These are phyloP conservation scores for Salvelinus namaycush DNA, from an alignment of 2,113 vertebrate genomes.

Conservation along the genomic window DNA sequence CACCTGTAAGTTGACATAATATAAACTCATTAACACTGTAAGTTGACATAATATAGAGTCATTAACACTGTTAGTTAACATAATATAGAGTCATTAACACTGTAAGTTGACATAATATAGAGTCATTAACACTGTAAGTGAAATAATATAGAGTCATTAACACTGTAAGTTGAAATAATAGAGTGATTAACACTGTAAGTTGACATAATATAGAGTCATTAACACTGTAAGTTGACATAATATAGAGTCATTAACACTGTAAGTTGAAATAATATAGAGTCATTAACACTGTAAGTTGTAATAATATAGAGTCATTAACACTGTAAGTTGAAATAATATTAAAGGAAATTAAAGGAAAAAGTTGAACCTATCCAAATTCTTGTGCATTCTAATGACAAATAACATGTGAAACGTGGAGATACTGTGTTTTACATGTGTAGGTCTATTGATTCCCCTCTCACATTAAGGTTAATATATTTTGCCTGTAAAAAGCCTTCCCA, in stretches of 20 bases:
- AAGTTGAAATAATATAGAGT: no score
- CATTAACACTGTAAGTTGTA: no score
- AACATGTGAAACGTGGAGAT: neutral
- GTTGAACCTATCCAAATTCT: neutral
- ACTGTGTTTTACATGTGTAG: neutral
- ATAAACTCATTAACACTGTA: no score
- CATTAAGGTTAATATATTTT: no score
- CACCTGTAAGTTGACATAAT: no score
- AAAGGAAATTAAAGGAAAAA: neutral
- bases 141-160: no score
- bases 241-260: neutral
- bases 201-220: no score
- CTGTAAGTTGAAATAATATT: neutral
- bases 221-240: neutral
- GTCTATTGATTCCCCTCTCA: no score
- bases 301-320: no score
- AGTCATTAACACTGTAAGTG: no score
- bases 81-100: neutral
- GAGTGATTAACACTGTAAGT: neutral
- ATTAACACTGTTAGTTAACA: neutral
- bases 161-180: neutral
- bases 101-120: neutral
- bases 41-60: neutral
- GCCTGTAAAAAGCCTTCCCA: no score
- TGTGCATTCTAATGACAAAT: neutral